These are phyloP conservation scores for Ciona savignyi DNA, from an alignment of 23 tunicate species.

Conservation along the genomic window DNA sequence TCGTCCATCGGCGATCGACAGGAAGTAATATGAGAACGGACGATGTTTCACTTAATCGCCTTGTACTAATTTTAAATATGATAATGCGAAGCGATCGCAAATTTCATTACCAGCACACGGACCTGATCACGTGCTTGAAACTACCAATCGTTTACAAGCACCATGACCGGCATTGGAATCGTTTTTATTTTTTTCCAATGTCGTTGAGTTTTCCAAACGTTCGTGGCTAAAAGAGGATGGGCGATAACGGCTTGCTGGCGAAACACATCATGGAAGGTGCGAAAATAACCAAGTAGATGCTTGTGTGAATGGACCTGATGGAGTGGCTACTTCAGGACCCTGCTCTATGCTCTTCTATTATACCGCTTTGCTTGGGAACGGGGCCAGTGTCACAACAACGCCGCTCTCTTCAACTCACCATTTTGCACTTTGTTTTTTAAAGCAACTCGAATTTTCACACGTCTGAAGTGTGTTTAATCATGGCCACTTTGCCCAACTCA, in stretches of 20 bases:
- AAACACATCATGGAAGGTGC: no score
- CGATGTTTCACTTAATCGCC: conserved; percentile 2
- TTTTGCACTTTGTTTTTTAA: conserved; percentile 18
- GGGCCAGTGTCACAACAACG: conserved; percentile 29
- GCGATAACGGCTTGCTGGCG: no score
- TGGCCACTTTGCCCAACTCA: conserved; percentile 13
- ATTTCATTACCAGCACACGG: no score
- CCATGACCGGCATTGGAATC: no score
- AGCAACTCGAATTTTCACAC: conserved; percentile 18
- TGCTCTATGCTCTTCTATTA: background rate
- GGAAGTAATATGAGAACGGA: conserved; percentile 12
- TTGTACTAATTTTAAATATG: conserved; percentile 11
- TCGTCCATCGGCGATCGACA: conserved; percentile 12
- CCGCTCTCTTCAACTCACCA: conserved; percentile 13
- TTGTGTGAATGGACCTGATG: conserved; percentile 22
- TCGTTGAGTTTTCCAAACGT: no score
- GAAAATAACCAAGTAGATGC: conserved; percentile 22
- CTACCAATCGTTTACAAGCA: no score
- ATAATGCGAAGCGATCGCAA: no score
- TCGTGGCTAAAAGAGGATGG: no score
- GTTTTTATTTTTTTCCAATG: no score
- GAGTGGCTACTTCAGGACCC: conserved; percentile 13
- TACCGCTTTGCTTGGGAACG: conserved; percentile 18
- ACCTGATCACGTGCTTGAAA: no score
- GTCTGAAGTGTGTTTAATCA: conserved; percentile 17